phyloP scores from a whole-genome alignment of 53 echinoderm and acorn worm species.

The Luidia sarsii region DNA sequence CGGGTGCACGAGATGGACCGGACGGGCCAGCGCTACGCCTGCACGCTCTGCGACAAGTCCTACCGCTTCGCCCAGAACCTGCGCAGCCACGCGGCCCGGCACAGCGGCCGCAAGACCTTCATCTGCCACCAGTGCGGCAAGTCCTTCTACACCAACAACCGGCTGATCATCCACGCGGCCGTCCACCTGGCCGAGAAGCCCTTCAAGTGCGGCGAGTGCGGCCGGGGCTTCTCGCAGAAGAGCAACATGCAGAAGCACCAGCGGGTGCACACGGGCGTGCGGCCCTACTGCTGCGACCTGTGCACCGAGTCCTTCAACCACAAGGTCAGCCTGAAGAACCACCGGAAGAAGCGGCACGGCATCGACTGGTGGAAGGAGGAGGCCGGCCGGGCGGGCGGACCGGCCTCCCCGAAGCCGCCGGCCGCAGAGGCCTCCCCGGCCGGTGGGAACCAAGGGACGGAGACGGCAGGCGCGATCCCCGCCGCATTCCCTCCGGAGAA shows the following conservation, averaged over 20 bases:
- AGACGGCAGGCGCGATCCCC: neutral
- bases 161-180: conserved; percentile 20
- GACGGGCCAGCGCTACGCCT: conserved; percentile 32
- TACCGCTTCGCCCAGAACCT: conserved; percentile 40
- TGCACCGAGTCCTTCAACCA: conserved; percentile 82
- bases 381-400: conserved; percentile 4
- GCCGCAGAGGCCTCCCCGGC: neutral
- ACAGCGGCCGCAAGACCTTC: conserved; percentile 39
- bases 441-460: neutral
- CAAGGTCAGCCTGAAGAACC: conserved; percentile 91
- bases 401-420: neutral
- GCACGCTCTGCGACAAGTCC: conserved; percentile 39
- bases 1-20: conserved; percentile 58
- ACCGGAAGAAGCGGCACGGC: conserved; percentile 84
- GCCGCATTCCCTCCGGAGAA: neutral
- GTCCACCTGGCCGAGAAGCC: conserved; percentile 68
- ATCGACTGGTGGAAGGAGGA: conserved; percentile 88
- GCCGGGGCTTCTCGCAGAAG: conserved; percentile 80
- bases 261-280: conserved; percentile 84
- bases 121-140: conserved; percentile 58
- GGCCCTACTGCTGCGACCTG: conserved; percentile 84
- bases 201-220: conserved; percentile 78
- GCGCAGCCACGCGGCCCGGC: conserved; percentile 31
- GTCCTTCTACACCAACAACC: conserved; percentile 13
- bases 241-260: conserved; percentile 84